Evolutionary conservation across 2,113 vertebrate genomes (phyloP).

Genomic region (Sardina pilchardus): DNA sequence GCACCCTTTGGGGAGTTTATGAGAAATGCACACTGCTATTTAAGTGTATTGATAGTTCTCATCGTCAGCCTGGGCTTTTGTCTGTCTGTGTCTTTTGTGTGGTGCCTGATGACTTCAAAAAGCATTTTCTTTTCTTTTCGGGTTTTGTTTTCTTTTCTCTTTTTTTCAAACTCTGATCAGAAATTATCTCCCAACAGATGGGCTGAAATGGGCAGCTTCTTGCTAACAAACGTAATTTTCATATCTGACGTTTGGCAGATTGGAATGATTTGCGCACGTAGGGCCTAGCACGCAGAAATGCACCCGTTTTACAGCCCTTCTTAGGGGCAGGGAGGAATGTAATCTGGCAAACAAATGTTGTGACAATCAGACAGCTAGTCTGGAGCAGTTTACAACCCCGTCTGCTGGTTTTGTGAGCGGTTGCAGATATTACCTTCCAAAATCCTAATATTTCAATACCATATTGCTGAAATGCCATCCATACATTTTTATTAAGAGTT

Average conservation of each 20-base stretch:
- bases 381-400: constrained; percentile 65
- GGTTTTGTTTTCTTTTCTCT: neutral
- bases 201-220: neutral
- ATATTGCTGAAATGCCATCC: neutral
- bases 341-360: constrained; percentile 78
- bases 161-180: neutral
- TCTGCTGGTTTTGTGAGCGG: constrained; percentile 61
- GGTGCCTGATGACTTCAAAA: constrained; percentile 54
- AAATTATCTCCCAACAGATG: neutral
- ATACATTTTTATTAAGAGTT: neutral
- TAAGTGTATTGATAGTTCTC: constrained; percentile 69
- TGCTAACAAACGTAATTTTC: neutral
- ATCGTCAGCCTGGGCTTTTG: constrained; percentile 61
- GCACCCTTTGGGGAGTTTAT: constrained; percentile 67
- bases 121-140: neutral
- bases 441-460: constrained; percentile 32
- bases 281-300: constrained; percentile 58
- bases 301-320: constrained; percentile 64
- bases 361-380: constrained; percentile 72
- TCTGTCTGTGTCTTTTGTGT: constrained; percentile 38
- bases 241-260: constrained; percentile 60
- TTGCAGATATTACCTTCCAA: constrained; percentile 49
- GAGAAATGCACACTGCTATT: constrained; percentile 71
- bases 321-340: constrained; percentile 65
- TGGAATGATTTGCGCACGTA: constrained; percentile 39